phyloP scores from a whole-genome alignment of 2,888 invertebrate genomes.

The Eupeodes latifasciatus region DNA sequence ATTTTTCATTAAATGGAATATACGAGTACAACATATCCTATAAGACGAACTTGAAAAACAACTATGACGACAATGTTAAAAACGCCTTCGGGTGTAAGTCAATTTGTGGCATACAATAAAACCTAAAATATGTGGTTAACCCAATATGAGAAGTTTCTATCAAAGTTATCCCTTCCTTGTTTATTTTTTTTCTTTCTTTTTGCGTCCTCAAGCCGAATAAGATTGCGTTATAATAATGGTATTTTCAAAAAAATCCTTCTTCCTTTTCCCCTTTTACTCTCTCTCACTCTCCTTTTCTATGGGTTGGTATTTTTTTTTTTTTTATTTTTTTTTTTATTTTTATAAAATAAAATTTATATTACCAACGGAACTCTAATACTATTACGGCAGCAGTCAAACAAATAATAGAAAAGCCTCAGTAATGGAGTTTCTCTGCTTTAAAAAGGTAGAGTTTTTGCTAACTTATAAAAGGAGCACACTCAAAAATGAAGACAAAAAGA shows the following conservation, averaged over 20 bases:
- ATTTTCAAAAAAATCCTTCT: neutral
- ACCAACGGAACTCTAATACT: constrained; percentile 64
- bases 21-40: neutral
- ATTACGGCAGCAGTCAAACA: constrained; percentile 68
- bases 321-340: too few relatives aligned
- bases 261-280: neutral
- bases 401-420: constrained; percentile 43
- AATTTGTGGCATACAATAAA: constrained; percentile 73
- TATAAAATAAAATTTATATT: constrained; percentile 52
- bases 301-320: neutral
- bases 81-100: constrained; percentile 51
- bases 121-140: constrained; percentile 74
- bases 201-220: too few relatives aligned
- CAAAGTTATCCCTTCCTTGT: constrained; percentile 53
- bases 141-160: constrained; percentile 72
- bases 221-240: neutral
- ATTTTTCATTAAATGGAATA: neutral
- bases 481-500: neutral
- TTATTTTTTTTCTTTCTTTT: neutral
- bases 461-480: neutral
- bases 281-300: neutral
- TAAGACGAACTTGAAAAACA: neutral
- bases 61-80: neutral
- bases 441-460: neutral
- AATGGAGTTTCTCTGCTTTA: constrained; percentile 40